These are phyloP conservation scores for Morelia viridis DNA, from an alignment of 2,797 vertebrate genomes.

Conservation along the genomic window DNA sequence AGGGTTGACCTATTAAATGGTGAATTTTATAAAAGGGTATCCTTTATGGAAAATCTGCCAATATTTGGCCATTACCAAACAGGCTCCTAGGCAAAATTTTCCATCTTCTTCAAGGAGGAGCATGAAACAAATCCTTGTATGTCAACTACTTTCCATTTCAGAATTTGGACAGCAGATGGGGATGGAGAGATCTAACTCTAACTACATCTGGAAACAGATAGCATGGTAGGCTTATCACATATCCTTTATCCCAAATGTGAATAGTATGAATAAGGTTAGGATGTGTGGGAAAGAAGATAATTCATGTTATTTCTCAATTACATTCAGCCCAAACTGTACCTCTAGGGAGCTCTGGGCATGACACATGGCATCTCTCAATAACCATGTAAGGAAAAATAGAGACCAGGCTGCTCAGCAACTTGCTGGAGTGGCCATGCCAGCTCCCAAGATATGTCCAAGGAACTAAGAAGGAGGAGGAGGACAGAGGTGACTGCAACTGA, in stretches of 20 bases:
- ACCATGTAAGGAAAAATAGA: background rate
- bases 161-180: background rate
- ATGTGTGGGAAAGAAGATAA: background rate
- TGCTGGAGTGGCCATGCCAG: background rate
- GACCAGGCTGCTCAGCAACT: background rate
- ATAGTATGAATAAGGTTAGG: background rate
- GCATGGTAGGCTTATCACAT: background rate
- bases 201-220: background rate
- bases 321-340: background rate
- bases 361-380: background rate
- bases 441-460: background rate
- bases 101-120: background rate
- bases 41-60: background rate
- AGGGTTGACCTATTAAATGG: background rate
- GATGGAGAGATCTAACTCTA: background rate
- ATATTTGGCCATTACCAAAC: background rate
- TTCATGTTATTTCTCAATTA: background rate
- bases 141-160: background rate
- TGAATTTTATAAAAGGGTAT: too few relatives aligned
- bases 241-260: background rate
- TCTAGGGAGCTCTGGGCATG: background rate
- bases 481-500: background rate
- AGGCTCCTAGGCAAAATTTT: background rate
- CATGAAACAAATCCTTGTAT: background rate
- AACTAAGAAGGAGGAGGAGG: background rate